phyloP scores from a whole-genome alignment of 64 coral and sea anemone species.

The Porites lutea region DNA sequence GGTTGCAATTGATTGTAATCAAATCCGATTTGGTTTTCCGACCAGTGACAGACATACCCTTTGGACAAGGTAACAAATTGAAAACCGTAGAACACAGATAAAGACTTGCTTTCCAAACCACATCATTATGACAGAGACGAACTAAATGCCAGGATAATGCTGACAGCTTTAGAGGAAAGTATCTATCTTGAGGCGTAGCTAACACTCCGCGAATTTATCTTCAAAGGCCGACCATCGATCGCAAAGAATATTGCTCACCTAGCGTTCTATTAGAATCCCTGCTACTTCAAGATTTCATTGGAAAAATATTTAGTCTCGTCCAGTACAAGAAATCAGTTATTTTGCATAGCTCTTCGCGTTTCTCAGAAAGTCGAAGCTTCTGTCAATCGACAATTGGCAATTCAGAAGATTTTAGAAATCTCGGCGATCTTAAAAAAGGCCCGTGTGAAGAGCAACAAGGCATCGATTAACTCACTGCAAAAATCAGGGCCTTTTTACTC shows the following conservation, averaged over 20 bases:
- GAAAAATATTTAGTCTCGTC: neutral
- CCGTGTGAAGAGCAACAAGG: no score
- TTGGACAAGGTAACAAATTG: neutral
- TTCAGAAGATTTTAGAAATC: no score
- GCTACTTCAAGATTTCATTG: neutral
- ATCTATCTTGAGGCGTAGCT: neutral
- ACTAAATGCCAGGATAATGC: neutral
- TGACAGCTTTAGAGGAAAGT: neutral
- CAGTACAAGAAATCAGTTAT: neutral
- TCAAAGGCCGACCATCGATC: neutral
- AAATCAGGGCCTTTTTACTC: no score
- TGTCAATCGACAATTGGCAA: no score
- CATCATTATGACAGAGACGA: neutral
- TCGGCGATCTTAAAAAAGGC: no score
- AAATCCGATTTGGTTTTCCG: conserved; percentile 29
- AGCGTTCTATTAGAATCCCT: neutral
- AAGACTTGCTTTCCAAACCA: conserved; percentile 18
- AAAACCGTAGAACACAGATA: neutral
- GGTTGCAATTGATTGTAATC: conserved; percentile 46
- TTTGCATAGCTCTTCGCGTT: neutral
- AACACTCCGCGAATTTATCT: neutral
- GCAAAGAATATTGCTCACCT: neutral
- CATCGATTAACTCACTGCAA: no score
- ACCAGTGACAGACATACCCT: neutral
- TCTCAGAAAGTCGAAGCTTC: no score